Evolutionary conservation across 2,888 invertebrate species (phyloP).

Genomic region (Erannis defoliaria): DNA sequence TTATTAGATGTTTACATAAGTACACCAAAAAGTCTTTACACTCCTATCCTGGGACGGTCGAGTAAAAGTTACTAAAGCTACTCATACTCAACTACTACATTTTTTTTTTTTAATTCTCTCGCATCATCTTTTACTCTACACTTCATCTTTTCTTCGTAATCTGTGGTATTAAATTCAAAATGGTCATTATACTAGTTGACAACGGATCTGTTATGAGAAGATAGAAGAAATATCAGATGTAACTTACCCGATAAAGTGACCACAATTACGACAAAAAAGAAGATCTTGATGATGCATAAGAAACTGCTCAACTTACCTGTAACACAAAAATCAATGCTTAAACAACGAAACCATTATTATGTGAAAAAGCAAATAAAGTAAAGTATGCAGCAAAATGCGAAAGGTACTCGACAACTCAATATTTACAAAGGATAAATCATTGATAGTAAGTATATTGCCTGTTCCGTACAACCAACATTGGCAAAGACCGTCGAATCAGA

Average conservation of each 20-base stretch:
- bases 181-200: background rate
- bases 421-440: background rate
- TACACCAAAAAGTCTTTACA: too few species aligned
- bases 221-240: constrained; percentile 6
- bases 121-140: background rate
- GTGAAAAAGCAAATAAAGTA: too few species aligned
- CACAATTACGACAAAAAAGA: background rate
- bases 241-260: constrained; percentile 15
- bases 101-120: too few species aligned
- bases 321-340: constrained; percentile 2
- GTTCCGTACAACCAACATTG: constrained; percentile 26
- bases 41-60: too few species aligned
- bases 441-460: background rate
- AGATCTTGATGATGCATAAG: constrained; percentile 16
- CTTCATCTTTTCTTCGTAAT: background rate
- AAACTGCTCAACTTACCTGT: constrained; percentile 22
- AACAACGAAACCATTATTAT: too few species aligned
- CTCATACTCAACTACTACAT: too few species aligned
- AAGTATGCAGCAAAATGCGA: too few species aligned
- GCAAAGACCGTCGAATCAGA: constrained; percentile 41
- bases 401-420: background rate
- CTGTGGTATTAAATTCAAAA: background rate
- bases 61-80: too few species aligned
- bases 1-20: too few species aligned
- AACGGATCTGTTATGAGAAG: background rate